Conservation (phyloP, 2,888 invertebrate species). For the Mycalesis mineus region DNA sequence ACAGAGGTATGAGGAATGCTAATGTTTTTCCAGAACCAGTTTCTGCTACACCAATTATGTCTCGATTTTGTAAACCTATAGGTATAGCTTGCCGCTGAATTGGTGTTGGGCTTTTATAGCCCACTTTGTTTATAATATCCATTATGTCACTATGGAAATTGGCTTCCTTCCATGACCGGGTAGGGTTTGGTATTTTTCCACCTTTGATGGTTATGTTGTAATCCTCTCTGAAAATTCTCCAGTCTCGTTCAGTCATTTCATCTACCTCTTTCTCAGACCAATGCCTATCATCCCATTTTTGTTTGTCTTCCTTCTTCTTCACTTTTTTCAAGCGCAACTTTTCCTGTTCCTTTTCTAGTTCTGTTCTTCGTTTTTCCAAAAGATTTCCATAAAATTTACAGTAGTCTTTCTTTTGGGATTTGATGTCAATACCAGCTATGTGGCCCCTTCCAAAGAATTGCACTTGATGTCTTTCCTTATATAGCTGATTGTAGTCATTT, state of each 20-base stretch:
- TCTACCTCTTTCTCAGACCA: conserved; percentile 96
- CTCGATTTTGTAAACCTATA: conserved; percentile 94
- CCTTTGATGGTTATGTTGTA: conserved; percentile 99
- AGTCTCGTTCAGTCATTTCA: conserved; percentile 99
- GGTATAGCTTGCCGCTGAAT: conserved; percentile 99
- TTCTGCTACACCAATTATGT: conserved; percentile 99
- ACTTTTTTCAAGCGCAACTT: conserved; percentile 94
- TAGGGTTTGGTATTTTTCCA: conserved; percentile 97
- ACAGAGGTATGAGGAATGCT: conserved; percentile 97
- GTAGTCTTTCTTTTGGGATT: conserved; percentile 96
- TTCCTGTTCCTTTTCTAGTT: conserved; percentile 97
- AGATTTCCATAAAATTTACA: conserved; percentile 98
- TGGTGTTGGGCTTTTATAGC: conserved; percentile 98
- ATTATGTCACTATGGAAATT: conserved; percentile 92
- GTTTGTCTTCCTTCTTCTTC: conserved; percentile 97
- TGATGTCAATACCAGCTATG: conserved; percentile 98
- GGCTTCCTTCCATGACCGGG: conserved; percentile 96
- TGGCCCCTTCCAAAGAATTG: conserved; percentile 99
- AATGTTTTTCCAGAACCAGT: conserved; percentile 99
- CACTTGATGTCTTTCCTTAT: conserved; percentile 97
- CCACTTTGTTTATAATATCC: conserved; percentile 95
- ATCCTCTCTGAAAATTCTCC: conserved; percentile 99
- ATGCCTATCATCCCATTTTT: conserved; percentile 99
- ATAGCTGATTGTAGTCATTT: conserved; percentile 96
- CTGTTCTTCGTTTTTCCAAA: conserved; percentile 95